Conservation (phyloP, 2,113 vertebrate genomes). For the Alces alces region DNA sequence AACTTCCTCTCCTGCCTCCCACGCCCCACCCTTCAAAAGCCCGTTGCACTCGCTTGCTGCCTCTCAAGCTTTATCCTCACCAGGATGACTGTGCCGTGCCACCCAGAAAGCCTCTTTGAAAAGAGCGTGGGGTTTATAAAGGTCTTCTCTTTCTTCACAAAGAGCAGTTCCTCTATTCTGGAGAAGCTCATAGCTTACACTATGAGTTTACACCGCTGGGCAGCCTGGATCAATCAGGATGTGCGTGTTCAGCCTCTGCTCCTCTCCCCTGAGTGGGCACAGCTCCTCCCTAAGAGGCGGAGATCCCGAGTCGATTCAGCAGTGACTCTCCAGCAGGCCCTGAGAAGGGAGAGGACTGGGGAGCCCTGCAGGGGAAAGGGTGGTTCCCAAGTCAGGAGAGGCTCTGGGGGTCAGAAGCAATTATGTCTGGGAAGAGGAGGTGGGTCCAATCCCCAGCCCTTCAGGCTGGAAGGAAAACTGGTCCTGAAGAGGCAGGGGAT, state of each 20-base stretch:
- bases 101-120: constrained; percentile 50
- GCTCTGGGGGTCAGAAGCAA: not conserved
- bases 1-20: not conserved
- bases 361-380: not conserved
- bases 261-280: not conserved
- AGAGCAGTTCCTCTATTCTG: constrained; percentile 73
- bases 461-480: not conserved
- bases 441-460: not conserved
- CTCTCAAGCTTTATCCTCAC: constrained; percentile 47
- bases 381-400: not conserved
- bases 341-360: not conserved
- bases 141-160: constrained; percentile 75
- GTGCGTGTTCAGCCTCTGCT: not conserved
- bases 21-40: not conserved
- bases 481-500: not conserved
- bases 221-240: constrained; percentile 16
- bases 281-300: not conserved
- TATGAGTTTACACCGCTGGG: not conserved
- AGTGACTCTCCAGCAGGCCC: not conserved
- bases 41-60: constrained; percentile 7
- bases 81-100: not conserved
- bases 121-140: constrained; percentile 65
- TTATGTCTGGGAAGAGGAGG: not conserved
- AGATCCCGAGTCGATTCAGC: not conserved
- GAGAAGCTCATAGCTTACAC: constrained; percentile 51